A percentile compares a stretch with the other conserved stretches of the same genome.
Conservation (phyloP, 2,113 vertebrate species). For the Numenius arquata region DNA sequence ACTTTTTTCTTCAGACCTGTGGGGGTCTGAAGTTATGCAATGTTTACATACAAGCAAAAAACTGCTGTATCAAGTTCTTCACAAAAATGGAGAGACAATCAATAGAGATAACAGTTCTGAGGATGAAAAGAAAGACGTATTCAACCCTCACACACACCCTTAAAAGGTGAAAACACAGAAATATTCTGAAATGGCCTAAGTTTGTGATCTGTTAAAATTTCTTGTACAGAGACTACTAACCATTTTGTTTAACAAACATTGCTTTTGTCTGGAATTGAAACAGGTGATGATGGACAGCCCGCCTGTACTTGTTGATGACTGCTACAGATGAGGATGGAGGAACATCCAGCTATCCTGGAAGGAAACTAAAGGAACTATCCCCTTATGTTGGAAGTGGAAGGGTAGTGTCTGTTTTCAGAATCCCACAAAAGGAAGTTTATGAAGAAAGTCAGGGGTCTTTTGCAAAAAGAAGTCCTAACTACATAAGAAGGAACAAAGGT, state of each 20-base stretch:
- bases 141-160: fast-evolving
- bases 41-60: not conserved
- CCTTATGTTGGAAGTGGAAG: not conserved
- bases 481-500: not conserved
- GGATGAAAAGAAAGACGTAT: not conserved
- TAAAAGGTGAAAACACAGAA: not conserved
- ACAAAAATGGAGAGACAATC: not conserved
- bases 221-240: not conserved
- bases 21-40: not conserved
- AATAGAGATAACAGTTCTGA: not conserved
- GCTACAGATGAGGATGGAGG: not conserved
- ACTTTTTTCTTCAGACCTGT: not conserved
- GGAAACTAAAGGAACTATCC: not conserved
- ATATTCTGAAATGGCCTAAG: not conserved
- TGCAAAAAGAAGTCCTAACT: not conserved
- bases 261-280: not conserved
- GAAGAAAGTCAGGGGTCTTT: not conserved
- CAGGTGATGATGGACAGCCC: not conserved
- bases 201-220: not conserved
- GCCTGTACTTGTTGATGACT: not conserved
- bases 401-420: not conserved
- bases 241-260: not conserved
- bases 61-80: not conserved
- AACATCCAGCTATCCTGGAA: not conserved
- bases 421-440: not conserved